Evolutionary conservation across 2,888 invertebrate genomes (phyloP).

Genomic region (Agrochola macilenta): DNA sequence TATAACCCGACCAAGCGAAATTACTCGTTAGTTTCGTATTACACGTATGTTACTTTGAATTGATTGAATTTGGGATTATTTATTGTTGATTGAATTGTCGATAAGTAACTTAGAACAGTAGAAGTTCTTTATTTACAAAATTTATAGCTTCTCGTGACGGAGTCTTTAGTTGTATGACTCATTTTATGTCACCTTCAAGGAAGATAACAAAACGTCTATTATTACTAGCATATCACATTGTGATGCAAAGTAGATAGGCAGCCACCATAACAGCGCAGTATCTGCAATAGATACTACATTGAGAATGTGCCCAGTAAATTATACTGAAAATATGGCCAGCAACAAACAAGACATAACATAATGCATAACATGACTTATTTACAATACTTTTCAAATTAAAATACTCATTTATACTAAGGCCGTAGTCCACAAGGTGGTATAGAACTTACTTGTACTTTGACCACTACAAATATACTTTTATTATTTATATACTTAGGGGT

Average conservation of each 20-base stretch:
- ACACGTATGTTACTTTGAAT: too few relatives aligned
- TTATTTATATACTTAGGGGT: not conserved
- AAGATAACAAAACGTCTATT: conserved; percentile 32
- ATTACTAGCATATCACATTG: conserved; percentile 18
- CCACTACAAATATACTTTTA: not conserved
- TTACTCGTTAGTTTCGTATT: too few relatives aligned
- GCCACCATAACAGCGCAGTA: not conserved
- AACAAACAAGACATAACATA: not conserved
- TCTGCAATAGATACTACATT: not conserved
- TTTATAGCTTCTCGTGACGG: too few relatives aligned
- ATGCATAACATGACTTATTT: too few relatives aligned
- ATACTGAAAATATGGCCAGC: not conserved
- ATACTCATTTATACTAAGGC: not conserved
- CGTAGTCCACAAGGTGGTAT: not conserved
- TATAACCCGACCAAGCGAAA: too few relatives aligned
- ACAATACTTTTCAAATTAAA: not conserved
- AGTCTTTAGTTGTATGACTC: conserved; percentile 3
- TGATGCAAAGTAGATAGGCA: conserved; percentile 18
- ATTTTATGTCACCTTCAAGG: conserved; percentile 21
- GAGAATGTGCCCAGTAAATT: not conserved
- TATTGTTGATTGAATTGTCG: too few relatives aligned
- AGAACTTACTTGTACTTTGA: not conserved
- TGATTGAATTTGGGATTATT: too few relatives aligned
- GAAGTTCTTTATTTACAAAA: too few relatives aligned
- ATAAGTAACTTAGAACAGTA: too few relatives aligned